Base-by-base conservation (phyloP, 2,797 vertebrate species). In the Spinus pinus region DNA sequence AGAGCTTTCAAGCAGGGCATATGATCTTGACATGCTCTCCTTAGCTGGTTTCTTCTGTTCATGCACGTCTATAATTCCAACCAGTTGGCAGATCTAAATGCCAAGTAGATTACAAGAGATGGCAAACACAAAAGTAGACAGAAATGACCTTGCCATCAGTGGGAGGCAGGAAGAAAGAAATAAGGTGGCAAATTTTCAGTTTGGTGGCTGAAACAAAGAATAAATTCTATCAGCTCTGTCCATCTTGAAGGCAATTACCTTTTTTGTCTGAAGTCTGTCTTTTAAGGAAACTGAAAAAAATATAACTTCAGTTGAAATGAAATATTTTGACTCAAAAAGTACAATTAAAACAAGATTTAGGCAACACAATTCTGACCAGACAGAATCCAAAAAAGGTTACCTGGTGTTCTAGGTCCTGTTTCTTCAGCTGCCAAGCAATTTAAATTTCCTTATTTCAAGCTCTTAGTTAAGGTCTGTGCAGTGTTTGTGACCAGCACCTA, bases 1-100 rank as follows among this genome's bases (percentile, higher is more conserved):
- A 91, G 73, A 73, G 54, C 89, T 95, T 95, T 71, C 93, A 94
- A 91, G 92, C 28, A 66, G 74, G 56, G 81, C 88, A 77, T 62
- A 42, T 41, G 93, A 94, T 94, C 93, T 86, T 90, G 74, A 94
- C 69, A 87, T 19, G 0, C 46, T 74, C 50, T 86, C 47, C 88
- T 86, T 81, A 92, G 72, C 50, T 56, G 73, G 6, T 19, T 82
- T 58, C 46, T 60, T 94, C 62, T 86, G 27, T n/a, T 90, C 57
- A 27, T 41, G 33, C 12, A 77, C 27, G 82, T 44, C 67, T 87
- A 35, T 65, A 90, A 73, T 88, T 84, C 86, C 66, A 41, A 60
- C 49, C 22, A 7, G 39, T 20, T 73, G 33, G 69, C 30, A 86
- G 22, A 56, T 35, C 56, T 69, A 94, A 95, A 72, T 72, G 86